These are phyloP conservation scores for Isaurus tuberculatus DNA, from an alignment of 92 coral and sea anemone species.

Conservation along the genomic window DNA sequence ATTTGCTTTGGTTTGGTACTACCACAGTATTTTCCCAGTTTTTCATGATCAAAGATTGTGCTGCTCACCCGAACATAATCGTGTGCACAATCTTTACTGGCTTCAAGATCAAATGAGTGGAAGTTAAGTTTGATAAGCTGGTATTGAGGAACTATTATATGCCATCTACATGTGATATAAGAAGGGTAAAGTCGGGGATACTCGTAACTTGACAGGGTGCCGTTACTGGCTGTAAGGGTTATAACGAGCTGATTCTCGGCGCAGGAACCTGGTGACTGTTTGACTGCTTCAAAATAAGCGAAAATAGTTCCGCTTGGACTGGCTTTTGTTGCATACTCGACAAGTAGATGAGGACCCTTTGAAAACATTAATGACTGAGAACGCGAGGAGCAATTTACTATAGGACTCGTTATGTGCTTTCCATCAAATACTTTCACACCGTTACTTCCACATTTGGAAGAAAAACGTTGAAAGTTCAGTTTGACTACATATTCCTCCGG, in stretches of 20 bases:
- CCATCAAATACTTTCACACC: slow-evolving; percentile 23
- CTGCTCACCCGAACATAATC: slow-evolving; percentile 32
- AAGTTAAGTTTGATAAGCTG: slow-evolving; percentile 19
- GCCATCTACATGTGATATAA: not conserved
- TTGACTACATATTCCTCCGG: slow-evolving; percentile 8
- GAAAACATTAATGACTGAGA: slow-evolving; percentile 1
- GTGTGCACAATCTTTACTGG: not conserved
- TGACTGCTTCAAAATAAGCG: not conserved
- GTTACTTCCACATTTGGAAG: not conserved
- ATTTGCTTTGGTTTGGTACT: slow-evolving; percentile 12
- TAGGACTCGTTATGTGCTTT: not conserved
- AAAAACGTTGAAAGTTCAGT: not conserved
- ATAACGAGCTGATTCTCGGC: not conserved
- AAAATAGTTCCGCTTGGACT: not conserved
- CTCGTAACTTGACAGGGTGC: slow-evolving; percentile 12
- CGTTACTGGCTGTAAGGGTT: slow-evolving; percentile 24
- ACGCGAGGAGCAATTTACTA: not conserved
- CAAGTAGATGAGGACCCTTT: not conserved
- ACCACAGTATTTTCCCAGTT: slow-evolving; percentile 28
- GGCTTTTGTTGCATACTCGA: slow-evolving; percentile 10
- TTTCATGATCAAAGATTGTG: not conserved
- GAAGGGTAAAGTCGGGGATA: slow-evolving; percentile 17
- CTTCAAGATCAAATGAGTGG: not conserved
- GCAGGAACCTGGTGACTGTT: slow-evolving; percentile 1
- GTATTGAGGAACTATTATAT: not conserved